Conservation (phyloP, 2,888 invertebrate genomes). For the Oxystoma pomonae region DNA sequence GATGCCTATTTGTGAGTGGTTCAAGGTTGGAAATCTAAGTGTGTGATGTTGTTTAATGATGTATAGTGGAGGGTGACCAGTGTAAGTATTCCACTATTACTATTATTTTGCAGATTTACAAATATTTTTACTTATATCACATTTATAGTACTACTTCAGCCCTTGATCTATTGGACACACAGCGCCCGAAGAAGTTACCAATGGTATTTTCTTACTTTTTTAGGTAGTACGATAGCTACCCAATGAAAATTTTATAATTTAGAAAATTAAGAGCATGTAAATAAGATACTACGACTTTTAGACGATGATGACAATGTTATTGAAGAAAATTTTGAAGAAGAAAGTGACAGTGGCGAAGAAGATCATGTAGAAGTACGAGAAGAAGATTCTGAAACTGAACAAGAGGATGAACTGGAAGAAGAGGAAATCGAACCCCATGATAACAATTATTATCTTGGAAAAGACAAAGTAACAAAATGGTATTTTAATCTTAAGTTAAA, state of each 20-base stretch:
- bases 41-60: no score
- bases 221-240: background rate
- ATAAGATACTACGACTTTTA: slow-evolving; percentile 1
- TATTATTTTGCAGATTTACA: no score
- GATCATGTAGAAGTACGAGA: background rate
- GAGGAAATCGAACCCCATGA: slow-evolving; percentile 1
- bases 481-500: background rate
- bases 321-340: slow-evolving; percentile 4
- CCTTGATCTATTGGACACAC: no score
- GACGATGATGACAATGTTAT: slow-evolving; percentile 5
- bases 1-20: no score
- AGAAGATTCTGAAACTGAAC: slow-evolving; percentile 6
- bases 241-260: slow-evolving; percentile 3
- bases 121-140: no score
- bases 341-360: slow-evolving; percentile 1
- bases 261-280: background rate
- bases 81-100: no score
- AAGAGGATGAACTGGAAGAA: slow-evolving; percentile 4
- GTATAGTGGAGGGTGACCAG: no score
- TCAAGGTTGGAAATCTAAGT: no score
- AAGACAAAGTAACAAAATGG: slow-evolving; percentile 6
- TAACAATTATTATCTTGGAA: slow-evolving; percentile 1
- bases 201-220: background rate
- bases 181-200: slow-evolving; percentile 3
- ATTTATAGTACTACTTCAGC: no score